Conservation (phyloP, 2,113 vertebrate species). For the Chloropsis hardwickii region DNA sequence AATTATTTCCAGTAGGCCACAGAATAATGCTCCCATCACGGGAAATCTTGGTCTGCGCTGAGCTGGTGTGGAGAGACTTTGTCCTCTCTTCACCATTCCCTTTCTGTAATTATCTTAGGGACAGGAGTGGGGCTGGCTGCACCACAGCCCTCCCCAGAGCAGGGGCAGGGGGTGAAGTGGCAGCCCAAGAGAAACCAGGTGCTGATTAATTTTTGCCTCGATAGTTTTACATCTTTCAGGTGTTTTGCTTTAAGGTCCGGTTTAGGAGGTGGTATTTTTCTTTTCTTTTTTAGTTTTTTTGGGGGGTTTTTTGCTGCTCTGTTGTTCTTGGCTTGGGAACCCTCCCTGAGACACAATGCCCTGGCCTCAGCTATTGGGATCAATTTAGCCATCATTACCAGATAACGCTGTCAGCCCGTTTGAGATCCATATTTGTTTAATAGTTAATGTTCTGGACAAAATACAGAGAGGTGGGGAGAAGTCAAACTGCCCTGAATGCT, state of each 20-base stretch:
- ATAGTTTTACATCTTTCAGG: constrained; percentile 22
- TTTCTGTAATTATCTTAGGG: not conserved
- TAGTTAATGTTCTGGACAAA: constrained; percentile 82
- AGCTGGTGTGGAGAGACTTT: not conserved
- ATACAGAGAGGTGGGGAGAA: constrained; percentile 38
- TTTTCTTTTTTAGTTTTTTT: not conserved
- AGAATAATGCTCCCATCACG: not conserved
- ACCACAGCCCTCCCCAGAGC: not conserved
- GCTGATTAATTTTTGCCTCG: not conserved
- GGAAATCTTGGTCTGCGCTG: not conserved
- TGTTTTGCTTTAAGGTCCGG: constrained; percentile 12
- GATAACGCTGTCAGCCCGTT: constrained; percentile 64
- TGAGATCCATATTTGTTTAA: constrained; percentile 80
- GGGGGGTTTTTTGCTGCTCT: not conserved
- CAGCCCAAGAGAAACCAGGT: not conserved
- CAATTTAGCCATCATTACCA: constrained; percentile 84
- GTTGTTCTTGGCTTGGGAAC: not conserved
- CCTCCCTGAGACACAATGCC: constrained; percentile 3
- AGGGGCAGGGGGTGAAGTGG: not conserved
- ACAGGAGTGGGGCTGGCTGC: not conserved
- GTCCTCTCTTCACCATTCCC: not conserved
- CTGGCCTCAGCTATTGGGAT: constrained; percentile 62
- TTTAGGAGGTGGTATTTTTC: not conserved
- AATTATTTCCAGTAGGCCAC: constrained; percentile 51
- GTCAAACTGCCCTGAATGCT: constrained; percentile 78